A percentile compares a stretch with the other conserved stretches of the same genome.
Conservation (phyloP, 2,797 vertebrate species). For the Meriones psammophilus region DNA sequence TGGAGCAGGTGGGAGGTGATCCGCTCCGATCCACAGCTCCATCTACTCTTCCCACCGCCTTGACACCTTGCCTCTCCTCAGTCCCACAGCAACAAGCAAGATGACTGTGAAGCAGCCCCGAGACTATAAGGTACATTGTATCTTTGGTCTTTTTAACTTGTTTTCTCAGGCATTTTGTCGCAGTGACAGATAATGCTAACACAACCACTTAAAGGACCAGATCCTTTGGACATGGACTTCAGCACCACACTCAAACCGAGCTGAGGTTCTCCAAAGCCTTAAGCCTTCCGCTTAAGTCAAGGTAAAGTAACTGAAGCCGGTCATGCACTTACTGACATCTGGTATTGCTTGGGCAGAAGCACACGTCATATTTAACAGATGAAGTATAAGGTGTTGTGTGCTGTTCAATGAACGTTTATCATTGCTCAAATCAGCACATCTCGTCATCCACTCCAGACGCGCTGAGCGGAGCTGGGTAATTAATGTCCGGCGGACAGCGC, state of each 20-base stretch:
- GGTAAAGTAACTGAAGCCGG: background rate
- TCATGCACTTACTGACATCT: background rate
- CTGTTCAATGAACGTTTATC: background rate
- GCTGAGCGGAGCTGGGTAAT: background rate
- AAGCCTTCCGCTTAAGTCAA: background rate
- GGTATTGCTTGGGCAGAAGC: background rate
- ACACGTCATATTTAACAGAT: background rate
- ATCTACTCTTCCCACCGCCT: background rate
- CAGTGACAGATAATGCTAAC: background rate
- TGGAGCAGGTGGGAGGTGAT: background rate
- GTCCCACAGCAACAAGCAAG: background rate
- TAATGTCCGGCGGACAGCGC: background rate
- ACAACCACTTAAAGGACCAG: background rate
- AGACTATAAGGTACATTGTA: background rate
- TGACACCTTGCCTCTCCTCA: background rate
- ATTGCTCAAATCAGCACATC: background rate
- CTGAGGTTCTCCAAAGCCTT: background rate
- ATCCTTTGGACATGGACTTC: background rate
- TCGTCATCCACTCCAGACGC: background rate
- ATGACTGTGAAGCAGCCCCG: background rate
- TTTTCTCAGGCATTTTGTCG: background rate
- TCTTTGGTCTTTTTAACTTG: background rate
- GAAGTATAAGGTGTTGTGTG: background rate
- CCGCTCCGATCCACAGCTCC: too few relatives aligned
- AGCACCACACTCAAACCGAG: background rate